These are phyloP conservation scores for Astur gentilis DNA, from an alignment of 2,113 vertebrate genomes.

Conservation along the genomic window DNA sequence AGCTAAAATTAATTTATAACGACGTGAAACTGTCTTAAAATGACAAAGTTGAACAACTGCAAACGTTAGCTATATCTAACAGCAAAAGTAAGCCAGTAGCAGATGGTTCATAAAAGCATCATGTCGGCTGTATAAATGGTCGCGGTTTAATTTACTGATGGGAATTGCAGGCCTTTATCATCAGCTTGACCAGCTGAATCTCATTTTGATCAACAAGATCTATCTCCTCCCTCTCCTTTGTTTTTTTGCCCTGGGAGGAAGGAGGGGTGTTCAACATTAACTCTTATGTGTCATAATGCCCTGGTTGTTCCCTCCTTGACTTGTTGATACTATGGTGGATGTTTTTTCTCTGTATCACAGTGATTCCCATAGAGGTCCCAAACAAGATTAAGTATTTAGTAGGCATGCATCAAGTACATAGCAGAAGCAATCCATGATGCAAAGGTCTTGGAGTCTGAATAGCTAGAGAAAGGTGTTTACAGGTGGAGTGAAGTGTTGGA, in stretches of 20 bases:
- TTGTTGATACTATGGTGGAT: rapidly evolving
- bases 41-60: neutral
- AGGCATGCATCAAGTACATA: rapidly evolving
- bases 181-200: neutral
- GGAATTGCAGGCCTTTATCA: neutral
- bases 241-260: too few species aligned
- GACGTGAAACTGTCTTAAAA: neutral
- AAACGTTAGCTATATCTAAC: neutral
- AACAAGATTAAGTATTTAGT: neutral
- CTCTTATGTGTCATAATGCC: rapidly evolving
- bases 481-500: neutral
- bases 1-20: neutral
- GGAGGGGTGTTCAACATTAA: neutral
- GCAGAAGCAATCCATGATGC: neutral
- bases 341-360: neutral
- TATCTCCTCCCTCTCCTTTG: neutral
- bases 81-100: neutral
- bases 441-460: neutral
- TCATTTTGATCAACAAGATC: neutral
- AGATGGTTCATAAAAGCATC: conserved; percentile 11
- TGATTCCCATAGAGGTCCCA: neutral
- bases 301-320: neutral
- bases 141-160: neutral
- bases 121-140: neutral
- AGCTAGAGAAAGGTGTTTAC: neutral